Conservation (phyloP, 2,888 invertebrate genomes). For the Timema podura region DNA sequence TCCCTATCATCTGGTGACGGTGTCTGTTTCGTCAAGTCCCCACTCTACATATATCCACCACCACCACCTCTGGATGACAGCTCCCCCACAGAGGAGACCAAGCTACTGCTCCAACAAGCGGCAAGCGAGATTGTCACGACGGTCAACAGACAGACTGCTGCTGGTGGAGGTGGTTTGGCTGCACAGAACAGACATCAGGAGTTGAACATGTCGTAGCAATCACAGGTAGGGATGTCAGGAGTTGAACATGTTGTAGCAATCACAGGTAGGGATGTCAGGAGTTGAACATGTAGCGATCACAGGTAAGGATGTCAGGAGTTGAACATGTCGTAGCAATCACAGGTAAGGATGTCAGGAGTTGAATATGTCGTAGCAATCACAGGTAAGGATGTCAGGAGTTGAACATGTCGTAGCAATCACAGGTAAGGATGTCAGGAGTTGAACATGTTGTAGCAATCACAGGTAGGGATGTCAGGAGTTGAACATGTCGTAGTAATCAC, state of each 20-base stretch:
- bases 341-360: no score
- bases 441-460: slow-evolving; percentile 45
- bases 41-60: slow-evolving; percentile 51
- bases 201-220: slow-evolving; percentile 44
- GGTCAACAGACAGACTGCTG: neutral
- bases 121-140: slow-evolving; percentile 20
- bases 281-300: no score
- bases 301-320: no score
- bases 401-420: no score
- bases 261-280: no score
- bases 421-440: slow-evolving; percentile 11
- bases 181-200: slow-evolving; percentile 14
- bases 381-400: no score
- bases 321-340: no score
- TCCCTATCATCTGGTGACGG: slow-evolving; percentile 17
- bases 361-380: no score
- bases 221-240: slow-evolving; percentile 38
- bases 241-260: no score
- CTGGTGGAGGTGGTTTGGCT: slow-evolving; percentile 15
- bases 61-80: slow-evolving; percentile 51
- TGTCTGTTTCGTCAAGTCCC: slow-evolving; percentile 33
- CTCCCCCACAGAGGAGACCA: slow-evolving; percentile 52
- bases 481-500: no score
- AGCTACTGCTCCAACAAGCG: slow-evolving; percentile 37
- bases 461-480: no score